phyloP scores from a whole-genome alignment of 2,113 vertebrate species.

The Prietella phreatophila region DNA sequence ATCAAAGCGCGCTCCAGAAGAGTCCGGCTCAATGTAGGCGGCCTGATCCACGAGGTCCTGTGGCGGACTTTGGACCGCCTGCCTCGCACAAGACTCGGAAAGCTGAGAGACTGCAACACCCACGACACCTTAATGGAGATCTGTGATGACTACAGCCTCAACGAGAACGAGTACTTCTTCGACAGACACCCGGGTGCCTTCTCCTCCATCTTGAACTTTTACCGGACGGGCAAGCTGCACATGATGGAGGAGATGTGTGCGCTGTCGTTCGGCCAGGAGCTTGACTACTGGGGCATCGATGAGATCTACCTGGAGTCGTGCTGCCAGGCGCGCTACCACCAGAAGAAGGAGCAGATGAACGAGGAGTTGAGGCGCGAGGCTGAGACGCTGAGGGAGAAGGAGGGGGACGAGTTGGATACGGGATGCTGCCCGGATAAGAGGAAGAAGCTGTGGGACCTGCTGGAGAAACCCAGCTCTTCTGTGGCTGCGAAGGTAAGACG shows the following conservation, averaged over 20 bases:
- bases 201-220: slow-evolving; percentile 98
- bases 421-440: slow-evolving; percentile 92
- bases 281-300: slow-evolving; percentile 99
- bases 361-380: slow-evolving; percentile 95
- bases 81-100: slow-evolving; percentile 89
- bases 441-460: slow-evolving; percentile 96
- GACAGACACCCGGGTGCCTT: slow-evolving; percentile 96
- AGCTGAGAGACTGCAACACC: slow-evolving; percentile 93
- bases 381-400: slow-evolving; percentile 86
- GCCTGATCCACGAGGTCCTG: slow-evolving; percentile 94
- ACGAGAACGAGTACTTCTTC: slow-evolving; percentile 94
- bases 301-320: slow-evolving; percentile 98
- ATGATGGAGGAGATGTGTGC: slow-evolving; percentile 99
- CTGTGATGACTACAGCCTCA: slow-evolving; percentile 93
- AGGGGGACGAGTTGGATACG: slow-evolving; percentile 86
- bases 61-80: slow-evolving; percentile 97
- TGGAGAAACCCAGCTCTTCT: slow-evolving; percentile 97
- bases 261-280: slow-evolving; percentile 96
- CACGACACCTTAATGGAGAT: slow-evolving; percentile 92
- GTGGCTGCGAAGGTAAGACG: slow-evolving; percentile 91
- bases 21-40: slow-evolving; percentile 92
- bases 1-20: slow-evolving; percentile 87
- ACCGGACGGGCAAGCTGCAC: slow-evolving; percentile 96
- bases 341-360: slow-evolving; percentile 99
- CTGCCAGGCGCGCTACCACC: slow-evolving; percentile 96